Evolutionary conservation across 2,797 vertebrate species (phyloP), one percentile per base, ranked within the genome.

Genomic region (Oreortyx pictus): DNA sequence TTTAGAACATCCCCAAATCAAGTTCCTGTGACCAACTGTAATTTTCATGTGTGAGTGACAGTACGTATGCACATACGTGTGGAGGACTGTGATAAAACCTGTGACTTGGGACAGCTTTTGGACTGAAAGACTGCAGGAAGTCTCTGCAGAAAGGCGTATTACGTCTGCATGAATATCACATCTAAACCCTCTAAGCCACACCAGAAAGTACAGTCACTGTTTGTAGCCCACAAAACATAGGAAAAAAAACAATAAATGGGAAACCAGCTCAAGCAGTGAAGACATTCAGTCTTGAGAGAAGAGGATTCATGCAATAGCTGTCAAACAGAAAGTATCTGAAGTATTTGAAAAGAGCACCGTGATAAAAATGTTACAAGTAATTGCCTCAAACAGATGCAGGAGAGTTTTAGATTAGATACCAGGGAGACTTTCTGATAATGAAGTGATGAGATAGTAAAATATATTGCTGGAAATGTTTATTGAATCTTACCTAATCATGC

Each of bases 311-410:
- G 0, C 39, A 87, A 73, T 10, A 66, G 50, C 29, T 89, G 64
- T 73, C 62, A 92, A 82, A 73, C 8, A 76, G 88, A 88, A 79
- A 9, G 20, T 15, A 66, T n/a, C n/a, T 61, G 23, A 94, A 88
- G n/a, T 37, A 70, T 6, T 33, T 37, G 24, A 77, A 92, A 85
- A 80, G 15, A 91, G 66, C 33, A 74, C 1, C 33, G 66, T 0
- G 0, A 70, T 6, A 6, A 76, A 79, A 76, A 79, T 35, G 14
- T 46, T 43, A 65, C 9, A 82, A n/a, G 46, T 81, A 78, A 86
- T 31, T 88, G 25, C 16, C 43, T 76, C 72, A n/a, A 82, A 86
- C 24, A 39, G 19, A 54, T 61, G 31, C n/a, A 81, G 47, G 56
- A 33, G 74, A 64, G 14, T 60, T 77, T 39, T 31, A 61, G 57